phyloP scores from a whole-genome alignment of 2,113 vertebrate species.

The Phalacrocorax carbo region DNA sequence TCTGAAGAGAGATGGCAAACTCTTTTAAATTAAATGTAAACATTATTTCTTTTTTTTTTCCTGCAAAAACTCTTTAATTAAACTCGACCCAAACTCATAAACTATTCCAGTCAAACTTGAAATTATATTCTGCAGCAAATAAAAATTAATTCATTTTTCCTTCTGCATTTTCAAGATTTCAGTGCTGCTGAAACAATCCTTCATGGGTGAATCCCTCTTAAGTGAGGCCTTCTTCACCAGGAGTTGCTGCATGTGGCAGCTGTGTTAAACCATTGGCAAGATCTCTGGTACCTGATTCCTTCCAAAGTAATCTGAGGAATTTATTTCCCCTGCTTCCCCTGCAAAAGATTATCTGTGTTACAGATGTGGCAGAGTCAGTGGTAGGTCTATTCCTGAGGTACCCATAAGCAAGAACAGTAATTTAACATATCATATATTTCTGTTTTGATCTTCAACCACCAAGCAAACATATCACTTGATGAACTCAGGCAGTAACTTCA shows the following conservation, averaged over 20 bases:
- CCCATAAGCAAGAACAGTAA: neutral
- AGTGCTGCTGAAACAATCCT: neutral
- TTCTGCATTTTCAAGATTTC: neutral
- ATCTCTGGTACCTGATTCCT: neutral
- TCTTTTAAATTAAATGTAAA: slow-evolving; percentile 28
- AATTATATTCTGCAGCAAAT: neutral
- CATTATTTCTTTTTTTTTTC: neutral
- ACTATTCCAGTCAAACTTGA: neutral
- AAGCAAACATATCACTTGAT: neutral
- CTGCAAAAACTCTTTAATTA: neutral
- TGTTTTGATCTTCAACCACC: neutral
- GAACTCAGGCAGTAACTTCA: neutral
- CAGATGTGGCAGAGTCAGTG: neutral
- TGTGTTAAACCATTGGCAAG: neutral
- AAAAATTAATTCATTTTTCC: neutral
- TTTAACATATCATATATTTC: neutral
- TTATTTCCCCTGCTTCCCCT: neutral
- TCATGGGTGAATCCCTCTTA: neutral
- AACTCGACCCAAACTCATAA: neutral
- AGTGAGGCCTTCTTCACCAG: neutral
- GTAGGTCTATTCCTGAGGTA: neutral
- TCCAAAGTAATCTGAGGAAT: neutral
- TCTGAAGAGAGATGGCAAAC: neutral
- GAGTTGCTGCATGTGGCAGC: neutral
- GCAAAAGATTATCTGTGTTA: neutral